phyloP scores from a whole-genome alignment of 2,797 vertebrate species.

The Coilia nasus region DNA sequence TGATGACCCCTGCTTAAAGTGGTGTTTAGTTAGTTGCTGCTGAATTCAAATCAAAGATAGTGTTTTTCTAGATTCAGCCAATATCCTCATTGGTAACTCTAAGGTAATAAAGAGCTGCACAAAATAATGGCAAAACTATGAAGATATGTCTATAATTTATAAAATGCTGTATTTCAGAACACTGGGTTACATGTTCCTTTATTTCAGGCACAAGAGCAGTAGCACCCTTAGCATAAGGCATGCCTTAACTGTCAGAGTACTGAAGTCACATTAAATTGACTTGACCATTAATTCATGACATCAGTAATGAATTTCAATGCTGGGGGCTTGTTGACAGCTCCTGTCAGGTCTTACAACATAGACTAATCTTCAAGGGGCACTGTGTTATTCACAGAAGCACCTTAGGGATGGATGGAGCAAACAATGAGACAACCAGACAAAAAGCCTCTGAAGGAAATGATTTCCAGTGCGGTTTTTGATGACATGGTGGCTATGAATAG shows the following conservation, averaged over 20 bases:
- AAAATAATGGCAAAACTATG: not conserved
- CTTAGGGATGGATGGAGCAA: not conserved
- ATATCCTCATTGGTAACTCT: not conserved
- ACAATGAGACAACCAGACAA: not conserved
- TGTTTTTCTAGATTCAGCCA: not conserved
- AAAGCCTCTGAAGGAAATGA: not conserved
- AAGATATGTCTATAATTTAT: not conserved
- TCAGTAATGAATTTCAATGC: slow-evolving; percentile 2
- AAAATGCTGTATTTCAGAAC: not conserved
- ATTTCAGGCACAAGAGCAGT: not conserved
- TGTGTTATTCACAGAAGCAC: not conserved
- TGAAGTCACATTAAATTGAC: not conserved
- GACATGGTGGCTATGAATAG: slow-evolving; percentile 2
- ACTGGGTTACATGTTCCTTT: too few species aligned
- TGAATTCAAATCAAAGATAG: not conserved
- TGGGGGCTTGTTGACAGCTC: not conserved
- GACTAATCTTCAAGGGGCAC: slow-evolving; percentile 18
- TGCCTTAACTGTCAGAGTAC: not conserved
- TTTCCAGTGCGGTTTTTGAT: not conserved
- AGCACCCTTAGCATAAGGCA: not conserved
- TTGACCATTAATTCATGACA: slow-evolving; percentile 4
- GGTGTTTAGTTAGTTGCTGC: not conserved
- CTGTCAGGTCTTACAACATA: not conserved
- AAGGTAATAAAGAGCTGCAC: not conserved
- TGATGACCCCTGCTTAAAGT: not conserved